Evolutionary conservation across 2,888 invertebrate species (phyloP).

Genomic region (Laspeyria flexula): DNA sequence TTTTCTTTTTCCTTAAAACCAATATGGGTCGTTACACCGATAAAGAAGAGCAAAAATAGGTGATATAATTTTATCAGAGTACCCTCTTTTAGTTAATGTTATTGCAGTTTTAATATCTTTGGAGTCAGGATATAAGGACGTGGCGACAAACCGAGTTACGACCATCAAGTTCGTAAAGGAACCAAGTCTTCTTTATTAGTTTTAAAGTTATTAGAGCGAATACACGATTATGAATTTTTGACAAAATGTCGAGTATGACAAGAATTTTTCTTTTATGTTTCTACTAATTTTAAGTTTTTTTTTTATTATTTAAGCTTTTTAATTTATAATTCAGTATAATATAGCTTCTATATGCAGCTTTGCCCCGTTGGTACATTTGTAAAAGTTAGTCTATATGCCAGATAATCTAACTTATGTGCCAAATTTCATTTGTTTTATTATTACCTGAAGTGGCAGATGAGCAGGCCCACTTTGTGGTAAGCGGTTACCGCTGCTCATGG

Average conservation of each 20-base stretch:
- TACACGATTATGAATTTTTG: constrained; percentile 4
- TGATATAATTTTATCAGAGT: constrained; percentile 7
- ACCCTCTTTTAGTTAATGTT: constrained; percentile 27
- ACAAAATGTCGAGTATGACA: background rate
- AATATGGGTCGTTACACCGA: constrained; percentile 20
- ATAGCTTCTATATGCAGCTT: too few relatives aligned
- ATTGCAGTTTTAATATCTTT: constrained; percentile 24
- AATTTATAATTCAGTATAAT: too few relatives aligned
- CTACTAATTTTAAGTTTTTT: background rate
- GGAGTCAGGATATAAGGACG: background rate
- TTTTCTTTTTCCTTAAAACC: constrained; percentile 27
- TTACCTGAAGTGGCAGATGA: too few relatives aligned
- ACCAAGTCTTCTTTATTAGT: constrained; percentile 5
- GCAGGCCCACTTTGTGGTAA: too few relatives aligned
- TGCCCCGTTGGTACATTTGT: too few relatives aligned
- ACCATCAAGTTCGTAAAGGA: constrained; percentile 3
- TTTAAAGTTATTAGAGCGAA: background rate
- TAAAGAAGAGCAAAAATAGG: constrained; percentile 18
- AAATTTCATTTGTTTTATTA: too few relatives aligned
- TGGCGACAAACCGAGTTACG: constrained; percentile 8
- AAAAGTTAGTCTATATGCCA: too few relatives aligned
- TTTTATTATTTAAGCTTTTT: too few relatives aligned
- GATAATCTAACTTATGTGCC: too few relatives aligned
- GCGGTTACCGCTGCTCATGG: too few relatives aligned
- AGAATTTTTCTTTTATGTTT: background rate